Conservation (phyloP, 2,888 invertebrate genomes). For the Heliconius erato region DNA sequence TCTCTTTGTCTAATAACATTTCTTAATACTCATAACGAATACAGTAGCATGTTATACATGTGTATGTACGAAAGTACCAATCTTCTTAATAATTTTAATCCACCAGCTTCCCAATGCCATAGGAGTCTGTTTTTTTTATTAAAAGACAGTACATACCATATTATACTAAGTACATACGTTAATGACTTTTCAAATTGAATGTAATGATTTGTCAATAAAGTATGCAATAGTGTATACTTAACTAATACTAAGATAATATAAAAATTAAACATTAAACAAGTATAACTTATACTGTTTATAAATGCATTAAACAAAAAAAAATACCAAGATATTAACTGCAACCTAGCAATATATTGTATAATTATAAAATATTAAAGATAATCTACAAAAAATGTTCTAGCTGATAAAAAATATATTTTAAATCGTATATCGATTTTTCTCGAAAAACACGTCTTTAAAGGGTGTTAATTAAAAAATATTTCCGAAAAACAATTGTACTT, state of each 20-base stretch:
- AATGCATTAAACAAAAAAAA: background rate
- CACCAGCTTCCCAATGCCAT: too few species aligned
- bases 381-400: background rate
- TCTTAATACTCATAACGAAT: too few species aligned
- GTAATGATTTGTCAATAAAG: background rate
- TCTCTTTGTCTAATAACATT: too few species aligned
- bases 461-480: background rate
- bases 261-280: background rate
- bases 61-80: too few species aligned
- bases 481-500: background rate
- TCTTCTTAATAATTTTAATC: too few species aligned
- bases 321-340: background rate
- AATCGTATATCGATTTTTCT: background rate
- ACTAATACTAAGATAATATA: background rate
- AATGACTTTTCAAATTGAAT: background rate
- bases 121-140: too few species aligned
- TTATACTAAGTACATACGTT: background rate
- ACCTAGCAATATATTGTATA: background rate
- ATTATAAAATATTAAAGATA: background rate
- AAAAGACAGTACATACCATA: too few species aligned
- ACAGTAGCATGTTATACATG: too few species aligned
- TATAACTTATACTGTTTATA: constrained; percentile 2
- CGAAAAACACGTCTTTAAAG: background rate
- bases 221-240: background rate
- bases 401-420: background rate